A percentile compares a stretch with the other conserved stretches of the same genome.
These are phyloP conservation scores for Pogonomyrmex barbatus DNA, from an alignment of 1,140 invertebrate genomes.

Conservation along the genomic window DNA sequence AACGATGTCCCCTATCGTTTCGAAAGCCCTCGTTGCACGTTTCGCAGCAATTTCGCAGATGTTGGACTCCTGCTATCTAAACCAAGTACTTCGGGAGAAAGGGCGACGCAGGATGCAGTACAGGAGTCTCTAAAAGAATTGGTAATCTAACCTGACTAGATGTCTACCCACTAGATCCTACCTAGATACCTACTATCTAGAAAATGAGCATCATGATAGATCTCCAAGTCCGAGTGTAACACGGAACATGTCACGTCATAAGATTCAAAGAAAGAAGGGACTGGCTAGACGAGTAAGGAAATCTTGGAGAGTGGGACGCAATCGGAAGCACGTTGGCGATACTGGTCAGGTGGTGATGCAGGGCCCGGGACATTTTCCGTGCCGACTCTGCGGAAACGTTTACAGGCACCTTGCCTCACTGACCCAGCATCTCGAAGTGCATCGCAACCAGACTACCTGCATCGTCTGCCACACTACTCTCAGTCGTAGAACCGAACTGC, in stretches of 20 bases:
- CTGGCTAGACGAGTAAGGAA: slow-evolving; percentile 36
- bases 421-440: slow-evolving; percentile 87
- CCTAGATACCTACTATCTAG: slow-evolving; percentile 32
- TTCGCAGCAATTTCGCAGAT: too few species aligned
- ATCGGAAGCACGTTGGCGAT: slow-evolving; percentile 86
- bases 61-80: slow-evolving; percentile 85
- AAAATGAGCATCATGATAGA: slow-evolving; percentile 24
- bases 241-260: slow-evolving; percentile 30
- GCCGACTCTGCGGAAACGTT: slow-evolving; percentile 86
- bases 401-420: slow-evolving; percentile 86
- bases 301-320: slow-evolving; percentile 83
- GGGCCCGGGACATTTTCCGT: slow-evolving; percentile 86
- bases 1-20: too few species aligned
- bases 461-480: slow-evolving; percentile 86
- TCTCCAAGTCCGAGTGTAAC: slow-evolving; percentile 20
- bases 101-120: slow-evolving; percentile 83
- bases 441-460: slow-evolving; percentile 87
- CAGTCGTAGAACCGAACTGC: slow-evolving; percentile 86
- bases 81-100: slow-evolving; percentile 85
- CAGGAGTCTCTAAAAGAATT: slow-evolving; percentile 73
- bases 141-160: slow-evolving; percentile 65
- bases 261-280: slow-evolving; percentile 44
- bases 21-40: too few species aligned
- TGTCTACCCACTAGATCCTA: slow-evolving; percentile 27
- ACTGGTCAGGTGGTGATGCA: slow-evolving; percentile 86